A percentile compares a stretch with the other conserved stretches of the same genome.
These are phyloP conservation scores for Falco cherrug DNA, from an alignment of 2,797 vertebrate genomes.

Conservation along the genomic window DNA sequence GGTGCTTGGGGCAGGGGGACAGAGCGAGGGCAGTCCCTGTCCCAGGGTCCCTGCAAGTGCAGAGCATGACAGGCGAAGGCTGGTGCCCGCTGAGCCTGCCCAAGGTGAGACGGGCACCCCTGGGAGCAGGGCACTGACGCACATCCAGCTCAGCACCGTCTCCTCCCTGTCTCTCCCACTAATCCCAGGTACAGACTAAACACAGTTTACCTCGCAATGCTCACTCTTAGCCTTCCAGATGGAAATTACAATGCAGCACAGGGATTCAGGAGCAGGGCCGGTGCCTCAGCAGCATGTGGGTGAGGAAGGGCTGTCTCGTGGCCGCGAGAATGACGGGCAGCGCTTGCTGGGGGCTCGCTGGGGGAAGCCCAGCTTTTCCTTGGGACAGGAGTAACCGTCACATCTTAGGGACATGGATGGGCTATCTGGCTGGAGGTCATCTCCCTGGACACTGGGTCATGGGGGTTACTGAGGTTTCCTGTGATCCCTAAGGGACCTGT, in stretches of 20 bases:
- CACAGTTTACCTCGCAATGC: neutral
- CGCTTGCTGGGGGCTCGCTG: neutral
- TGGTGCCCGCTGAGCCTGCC: neutral
- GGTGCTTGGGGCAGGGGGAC: neutral
- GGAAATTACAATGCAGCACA: neutral
- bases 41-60: neutral
- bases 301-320: neutral
- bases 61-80: neutral
- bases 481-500: neutral
- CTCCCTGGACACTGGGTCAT: neutral
- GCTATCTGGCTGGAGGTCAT: neutral
- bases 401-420: too few species aligned
- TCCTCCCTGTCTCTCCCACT: neutral
- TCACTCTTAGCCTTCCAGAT: neutral
- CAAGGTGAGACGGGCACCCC: neutral
- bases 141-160: neutral
- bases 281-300: rapidly evolving
- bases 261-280: neutral
- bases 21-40: neutral
- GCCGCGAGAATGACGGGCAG: neutral
- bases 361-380: neutral
- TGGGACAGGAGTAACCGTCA: neutral
- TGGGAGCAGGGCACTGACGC: neutral
- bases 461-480: neutral
- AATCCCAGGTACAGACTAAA: neutral